phyloP scores from a whole-genome alignment of 2,113 vertebrate genomes.

The Bambusicola thoracicus region DNA sequence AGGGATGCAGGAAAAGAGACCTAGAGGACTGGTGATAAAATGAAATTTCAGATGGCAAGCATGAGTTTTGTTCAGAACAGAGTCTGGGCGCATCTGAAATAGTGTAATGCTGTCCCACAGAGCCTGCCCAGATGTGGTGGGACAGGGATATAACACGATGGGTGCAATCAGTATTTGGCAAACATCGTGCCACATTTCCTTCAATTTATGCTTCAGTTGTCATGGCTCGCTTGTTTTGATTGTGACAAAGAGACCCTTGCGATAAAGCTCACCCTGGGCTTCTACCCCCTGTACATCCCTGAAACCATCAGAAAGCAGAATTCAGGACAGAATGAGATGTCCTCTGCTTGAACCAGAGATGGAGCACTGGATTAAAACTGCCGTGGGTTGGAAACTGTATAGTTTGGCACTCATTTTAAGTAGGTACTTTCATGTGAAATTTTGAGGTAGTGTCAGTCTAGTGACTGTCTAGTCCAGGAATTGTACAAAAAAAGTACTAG shows the following conservation, averaged over 20 bases:
- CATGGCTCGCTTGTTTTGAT: not conserved
- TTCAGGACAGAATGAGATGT: not conserved
- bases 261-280: not conserved
- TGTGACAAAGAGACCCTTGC: not conserved
- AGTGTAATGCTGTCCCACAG: not conserved
- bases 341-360: not conserved
- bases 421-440: not conserved
- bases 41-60: not conserved
- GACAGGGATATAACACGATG: fast-evolving
- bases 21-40: not conserved
- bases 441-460: no score
- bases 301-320: not conserved
- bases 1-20: not conserved
- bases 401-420: not conserved
- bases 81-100: not conserved
- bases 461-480: no score
- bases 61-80: not conserved
- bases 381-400: not conserved
- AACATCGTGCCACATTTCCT: not conserved
- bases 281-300: not conserved
- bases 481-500: no score
- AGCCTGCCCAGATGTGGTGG: not conserved
- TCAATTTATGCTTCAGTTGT: not conserved
- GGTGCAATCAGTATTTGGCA: not conserved
- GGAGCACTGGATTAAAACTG: not conserved